phyloP scores from a whole-genome alignment of 2,888 invertebrate species.

The Agonopterix alstromeriana region DNA sequence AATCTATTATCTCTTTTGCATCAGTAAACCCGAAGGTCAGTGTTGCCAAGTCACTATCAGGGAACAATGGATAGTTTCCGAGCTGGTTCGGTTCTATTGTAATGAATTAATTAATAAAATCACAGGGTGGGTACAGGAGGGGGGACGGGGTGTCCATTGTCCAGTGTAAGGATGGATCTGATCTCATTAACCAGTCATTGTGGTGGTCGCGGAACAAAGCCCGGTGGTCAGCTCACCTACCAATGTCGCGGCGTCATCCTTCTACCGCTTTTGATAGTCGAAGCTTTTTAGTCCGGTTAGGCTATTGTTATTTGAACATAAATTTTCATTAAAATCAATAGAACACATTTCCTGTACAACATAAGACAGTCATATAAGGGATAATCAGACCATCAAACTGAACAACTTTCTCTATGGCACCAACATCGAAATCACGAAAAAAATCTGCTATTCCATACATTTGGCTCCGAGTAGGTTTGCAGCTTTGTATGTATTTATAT shows the following conservation, averaged over 20 bases:
- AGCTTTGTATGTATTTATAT: no score
- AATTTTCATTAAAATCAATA: no score
- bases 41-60: constrained; percentile 58
- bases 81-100: constrained; percentile 68
- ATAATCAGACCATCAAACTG: no score
- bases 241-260: constrained; percentile 49
- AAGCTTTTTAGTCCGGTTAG: no score
- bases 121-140: constrained; percentile 48
- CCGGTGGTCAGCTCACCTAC: constrained; percentile 35
- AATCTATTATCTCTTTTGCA: constrained; percentile 6
- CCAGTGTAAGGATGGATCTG: constrained; percentile 64
- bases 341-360: no score
- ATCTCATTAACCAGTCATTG: constrained; percentile 76
- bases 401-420: no score
- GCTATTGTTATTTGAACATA: no score
- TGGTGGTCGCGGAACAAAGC: constrained; percentile 51
- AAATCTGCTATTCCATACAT: no score
- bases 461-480: no score
- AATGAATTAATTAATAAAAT: constrained; percentile 76
- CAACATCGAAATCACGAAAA: no score
- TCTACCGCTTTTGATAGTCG: neutral
- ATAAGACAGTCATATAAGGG: no score
- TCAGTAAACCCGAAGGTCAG: constrained; percentile 30
- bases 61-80: constrained; percentile 62
- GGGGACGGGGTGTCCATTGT: constrained; percentile 42